phyloP scores from a whole-genome alignment of 2,113 vertebrate genomes.

The Tringa solitaria region DNA sequence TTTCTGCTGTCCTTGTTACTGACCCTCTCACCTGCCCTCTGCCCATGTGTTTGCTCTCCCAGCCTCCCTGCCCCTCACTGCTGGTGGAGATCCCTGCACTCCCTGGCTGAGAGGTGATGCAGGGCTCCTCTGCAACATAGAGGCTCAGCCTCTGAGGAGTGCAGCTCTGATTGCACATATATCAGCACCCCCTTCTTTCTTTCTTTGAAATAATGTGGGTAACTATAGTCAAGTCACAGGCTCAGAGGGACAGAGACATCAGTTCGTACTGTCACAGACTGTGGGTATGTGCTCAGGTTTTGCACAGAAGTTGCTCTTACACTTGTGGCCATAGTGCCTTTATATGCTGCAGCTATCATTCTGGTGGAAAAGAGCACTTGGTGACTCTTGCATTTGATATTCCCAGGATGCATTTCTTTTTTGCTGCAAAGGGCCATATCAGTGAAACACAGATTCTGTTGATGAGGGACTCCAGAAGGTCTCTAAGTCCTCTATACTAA shows the following conservation, averaged over 20 bases:
- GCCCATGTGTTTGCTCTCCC: not conserved
- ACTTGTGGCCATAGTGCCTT: not conserved
- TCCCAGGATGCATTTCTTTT: not conserved
- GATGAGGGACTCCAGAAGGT: not conserved
- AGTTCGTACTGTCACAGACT: not conserved
- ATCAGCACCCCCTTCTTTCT: not conserved
- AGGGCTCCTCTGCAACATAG: not conserved
- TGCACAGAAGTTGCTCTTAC: not conserved
- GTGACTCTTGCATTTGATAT: not conserved
- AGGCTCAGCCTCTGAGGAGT: not conserved
- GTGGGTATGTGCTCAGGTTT: not conserved
- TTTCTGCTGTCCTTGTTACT: not conserved
- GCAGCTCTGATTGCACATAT: not conserved
- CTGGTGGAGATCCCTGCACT: not conserved
- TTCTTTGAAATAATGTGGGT: not conserved
- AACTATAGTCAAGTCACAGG: not conserved
- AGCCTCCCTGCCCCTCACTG: not conserved
- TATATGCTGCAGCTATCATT: not conserved
- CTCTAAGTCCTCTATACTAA: not conserved
- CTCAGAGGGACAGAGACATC: not conserved
- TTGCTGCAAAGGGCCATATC: not conserved
- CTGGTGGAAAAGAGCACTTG: not conserved
- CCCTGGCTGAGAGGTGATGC: not conserved
- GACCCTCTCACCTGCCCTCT: not conserved
- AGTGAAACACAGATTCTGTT: not conserved